Base-by-base conservation (phyloP, 2,797 vertebrate genomes). In the Triplophysa yarkandensis region DNA sequence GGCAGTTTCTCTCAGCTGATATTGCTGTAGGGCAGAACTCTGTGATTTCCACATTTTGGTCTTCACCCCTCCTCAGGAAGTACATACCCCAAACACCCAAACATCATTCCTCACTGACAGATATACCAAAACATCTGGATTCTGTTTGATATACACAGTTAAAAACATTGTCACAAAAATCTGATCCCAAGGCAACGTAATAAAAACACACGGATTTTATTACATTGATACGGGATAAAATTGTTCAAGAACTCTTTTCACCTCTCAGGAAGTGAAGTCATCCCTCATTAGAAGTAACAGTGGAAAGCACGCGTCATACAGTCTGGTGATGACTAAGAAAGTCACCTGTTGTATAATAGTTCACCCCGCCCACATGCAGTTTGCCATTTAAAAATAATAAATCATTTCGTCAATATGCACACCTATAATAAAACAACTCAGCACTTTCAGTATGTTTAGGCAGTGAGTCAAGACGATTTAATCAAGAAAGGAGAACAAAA, bases 231-330 rank as follows among this genome's bases (percentile, higher is more conserved):
- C 28, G 17, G 16, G 1, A 27, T 55, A 30, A 30, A 30, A 30
- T 4, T 3, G 1, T 9, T 30, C 1, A 4, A 57, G 32, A 50
- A 39, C 0, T 19, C 48, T 21, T 27, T 28, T 62, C 46, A 52
- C 44, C 70, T 54, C 4, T 28, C 70, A 63, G 46, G 70, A 72
- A 63, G 25, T 72, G 58, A 72, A 54, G 23, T 72, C 60, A 72
- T 27, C 58, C 13, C 1, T 54, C 46, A 72, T n/a, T 64, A 64
- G 63, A 43, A 23, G 46, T 41, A 64, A 64, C 32, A 54, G 60
- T 54, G 68, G 68, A 72, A 72, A 64, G 32, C 25, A 41, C 21
- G 13, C 1, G 13, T 63, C 46, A 54, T 52, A 23, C 6, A 6
- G 11, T 39, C 44, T 62, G 46, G 2, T 0, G 9, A 14, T 72